A percentile compares a stretch with the other conserved stretches of the same genome.
Conservation (phyloP, 2,113 vertebrate species). For the Limanda limanda region DNA sequence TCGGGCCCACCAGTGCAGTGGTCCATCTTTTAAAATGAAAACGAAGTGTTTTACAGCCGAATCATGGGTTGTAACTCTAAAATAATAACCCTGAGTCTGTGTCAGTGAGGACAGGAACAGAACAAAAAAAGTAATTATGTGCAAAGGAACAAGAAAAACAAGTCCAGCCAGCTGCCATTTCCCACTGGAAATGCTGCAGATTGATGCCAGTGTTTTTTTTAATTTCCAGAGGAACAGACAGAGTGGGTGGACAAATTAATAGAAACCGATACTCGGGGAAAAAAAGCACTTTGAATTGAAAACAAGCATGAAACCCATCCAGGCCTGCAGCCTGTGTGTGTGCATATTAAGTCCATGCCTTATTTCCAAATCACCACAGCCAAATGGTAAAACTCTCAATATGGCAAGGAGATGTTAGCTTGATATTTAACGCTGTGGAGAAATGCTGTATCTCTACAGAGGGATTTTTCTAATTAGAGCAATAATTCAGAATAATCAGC, state of each 20-base stretch:
- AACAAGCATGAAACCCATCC: slow-evolving; percentile 50
- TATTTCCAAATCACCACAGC: slow-evolving; percentile 47
- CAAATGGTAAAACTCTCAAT: slow-evolving; percentile 31
- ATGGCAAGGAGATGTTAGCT: slow-evolving; percentile 34
- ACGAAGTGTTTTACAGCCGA: slow-evolving; percentile 44
- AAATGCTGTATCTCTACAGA: slow-evolving; percentile 25
- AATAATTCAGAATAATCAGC: slow-evolving; percentile 43
- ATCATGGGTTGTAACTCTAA: slow-evolving; percentile 44
- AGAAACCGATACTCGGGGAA: slow-evolving; percentile 50
- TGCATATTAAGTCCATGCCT: slow-evolving; percentile 55
- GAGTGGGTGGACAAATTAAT: slow-evolving; percentile 68
- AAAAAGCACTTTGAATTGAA: slow-evolving; percentile 35
- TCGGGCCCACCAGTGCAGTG: slow-evolving; percentile 1
- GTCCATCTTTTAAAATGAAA: slow-evolving; percentile 51
- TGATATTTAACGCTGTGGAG: slow-evolving; percentile 25
- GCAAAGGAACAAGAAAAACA: slow-evolving; percentile 65
- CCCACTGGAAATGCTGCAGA: slow-evolving; percentile 62
- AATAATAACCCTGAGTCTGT: slow-evolving; percentile 55
- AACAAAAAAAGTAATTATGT: slow-evolving; percentile 67
- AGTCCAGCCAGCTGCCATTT: slow-evolving; percentile 64
- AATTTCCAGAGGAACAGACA: slow-evolving; percentile 63
- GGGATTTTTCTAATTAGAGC: slow-evolving; percentile 32
- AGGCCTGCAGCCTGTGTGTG: slow-evolving; percentile 11
- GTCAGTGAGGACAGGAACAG: slow-evolving; percentile 34
- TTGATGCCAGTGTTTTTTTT: slow-evolving; percentile 54